Evolutionary conservation across 2,113 vertebrate species (phyloP), one percentile per base, ranked within the genome.

Genomic region (Ellobius talpinus): DNA sequence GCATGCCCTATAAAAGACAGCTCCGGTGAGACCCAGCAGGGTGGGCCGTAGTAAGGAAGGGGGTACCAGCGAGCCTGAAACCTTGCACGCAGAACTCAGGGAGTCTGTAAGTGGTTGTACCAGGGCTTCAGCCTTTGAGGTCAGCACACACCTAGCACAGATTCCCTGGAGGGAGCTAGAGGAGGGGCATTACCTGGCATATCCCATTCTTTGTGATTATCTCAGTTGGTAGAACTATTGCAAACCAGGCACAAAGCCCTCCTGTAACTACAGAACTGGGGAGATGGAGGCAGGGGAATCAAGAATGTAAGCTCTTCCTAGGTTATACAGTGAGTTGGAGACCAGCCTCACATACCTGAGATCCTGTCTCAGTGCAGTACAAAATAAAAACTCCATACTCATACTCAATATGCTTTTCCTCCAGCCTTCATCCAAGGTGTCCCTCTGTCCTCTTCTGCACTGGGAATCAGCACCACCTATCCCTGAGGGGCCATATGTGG

Each of bases 181-280:
- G 17, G 2, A 47, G 0, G 4, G 10, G 2, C 0, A 2, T 21
- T 36, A 0, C 17, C 6, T 3, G 23, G 42, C 33, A n/a, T n/a
- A 42, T 23, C 7, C 29, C 76, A 39, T 73, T 36, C 23, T 88
- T 24, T 39, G 16, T 16, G 42, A n/a, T 74, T 58, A 70, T 29
- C 52, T 55, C 66, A 73, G 13, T 5, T n/a, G 47, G 36, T 55
- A 8, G 14, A 72, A 36, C 29, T 52, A 21, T 16, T 16, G 33
- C 36, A n/a, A 17, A 3, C 1, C 14, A 88, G 36, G 14, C 23
- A 6, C 13, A 39, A 73, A 55, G 66, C 21, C 33, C 86, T 39
- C 36, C 33, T 73, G 33, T 39, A 39, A 72, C 24, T 33, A 39
- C 70, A 74, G 70, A n/a, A 19, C 36, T 74, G 24, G 24, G 50